A percentile compares a stretch with the other conserved stretches of the same genome.
These are phyloP conservation scores for Cyclura pinguis DNA, from an alignment of 2,797 vertebrate genomes.

Conservation along the genomic window DNA sequence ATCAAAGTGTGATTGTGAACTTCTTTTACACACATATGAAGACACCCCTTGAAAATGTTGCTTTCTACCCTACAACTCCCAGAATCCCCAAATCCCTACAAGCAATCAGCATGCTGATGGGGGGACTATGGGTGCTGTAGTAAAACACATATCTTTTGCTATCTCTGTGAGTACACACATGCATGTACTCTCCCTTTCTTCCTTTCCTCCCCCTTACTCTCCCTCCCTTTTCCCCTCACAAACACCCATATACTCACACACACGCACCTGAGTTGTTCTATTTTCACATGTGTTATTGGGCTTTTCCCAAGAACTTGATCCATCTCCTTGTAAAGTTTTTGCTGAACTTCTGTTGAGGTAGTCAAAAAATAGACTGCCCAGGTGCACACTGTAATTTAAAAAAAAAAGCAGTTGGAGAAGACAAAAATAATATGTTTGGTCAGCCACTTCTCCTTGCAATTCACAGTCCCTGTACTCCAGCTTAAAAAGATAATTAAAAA, in stretches of 20 bases:
- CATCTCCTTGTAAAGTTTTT: conserved; percentile 89
- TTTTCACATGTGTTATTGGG: conserved; percentile 89
- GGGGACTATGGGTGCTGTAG: no score
- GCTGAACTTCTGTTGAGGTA: conserved; percentile 89
- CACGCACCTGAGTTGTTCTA: conserved; percentile 90
- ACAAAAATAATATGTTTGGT: conserved; percentile 30
- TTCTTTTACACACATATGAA: no score
- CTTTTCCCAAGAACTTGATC: conserved; percentile 87
- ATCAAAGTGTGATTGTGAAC: background rate
- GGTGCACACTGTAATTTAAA: conserved; percentile 87
- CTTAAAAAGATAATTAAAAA: background rate
- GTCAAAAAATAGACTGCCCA: conserved; percentile 95
- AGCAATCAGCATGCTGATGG: no score
- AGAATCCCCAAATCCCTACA: no score
- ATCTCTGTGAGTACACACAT: no score
- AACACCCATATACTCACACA: conserved; percentile 74
- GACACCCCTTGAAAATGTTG: no score
- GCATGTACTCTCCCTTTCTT: background rate
- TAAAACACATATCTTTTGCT: no score
- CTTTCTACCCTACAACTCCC: no score
- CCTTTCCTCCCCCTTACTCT: background rate
- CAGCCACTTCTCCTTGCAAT: background rate
- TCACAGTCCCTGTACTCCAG: background rate
- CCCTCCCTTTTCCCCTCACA: background rate
- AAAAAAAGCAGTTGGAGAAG: background rate